Percentiles rank a stretch among this genome's conserved stretches.
These are phyloP conservation scores for Anabacerthia variegaticeps DNA, from an alignment of 2,797 vertebrate genomes.

Conservation along the genomic window DNA sequence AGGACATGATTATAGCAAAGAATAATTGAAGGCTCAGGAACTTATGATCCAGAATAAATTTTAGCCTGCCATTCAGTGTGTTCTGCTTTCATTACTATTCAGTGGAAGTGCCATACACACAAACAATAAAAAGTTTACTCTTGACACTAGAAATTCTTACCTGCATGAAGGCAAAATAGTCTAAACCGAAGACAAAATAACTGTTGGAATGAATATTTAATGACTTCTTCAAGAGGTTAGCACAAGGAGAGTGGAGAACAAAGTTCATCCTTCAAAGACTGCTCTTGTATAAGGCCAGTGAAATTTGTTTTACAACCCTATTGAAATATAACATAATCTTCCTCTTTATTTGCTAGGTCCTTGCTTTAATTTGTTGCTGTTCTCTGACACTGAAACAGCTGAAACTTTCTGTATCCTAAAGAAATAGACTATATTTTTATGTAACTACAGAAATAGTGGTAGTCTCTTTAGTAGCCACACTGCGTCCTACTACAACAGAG, in stretches of 20 bases:
- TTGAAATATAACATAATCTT: constrained; percentile 4
- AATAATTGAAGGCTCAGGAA: constrained; percentile 45
- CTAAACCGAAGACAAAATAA: constrained; percentile 10
- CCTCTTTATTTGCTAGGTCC: background rate
- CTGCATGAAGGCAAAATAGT: background rate
- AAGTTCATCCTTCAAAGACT: constrained; percentile 30
- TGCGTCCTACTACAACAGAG: background rate
- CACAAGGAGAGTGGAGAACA: background rate
- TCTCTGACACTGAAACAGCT: background rate
- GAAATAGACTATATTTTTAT: background rate
- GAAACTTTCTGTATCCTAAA: background rate
- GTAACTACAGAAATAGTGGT: background rate
- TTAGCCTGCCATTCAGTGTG: constrained; percentile 1
- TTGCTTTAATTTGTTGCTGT: background rate
- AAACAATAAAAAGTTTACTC: constrained; percentile 35
- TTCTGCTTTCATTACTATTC: constrained; percentile 35
- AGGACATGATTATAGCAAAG: constrained; percentile 42
- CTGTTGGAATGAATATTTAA: constrained; percentile 64
- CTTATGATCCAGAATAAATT: constrained; percentile 45
- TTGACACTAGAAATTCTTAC: constrained; percentile 2
- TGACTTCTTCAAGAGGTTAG: constrained; percentile 38
- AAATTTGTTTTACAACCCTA: constrained; percentile 37
- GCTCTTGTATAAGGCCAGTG: constrained; percentile 21
- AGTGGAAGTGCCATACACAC: background rate
- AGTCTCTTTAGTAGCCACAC: background rate